Base-by-base conservation (phyloP, 2,888 invertebrate species). In the Andrena haemorrhoa region DNA sequence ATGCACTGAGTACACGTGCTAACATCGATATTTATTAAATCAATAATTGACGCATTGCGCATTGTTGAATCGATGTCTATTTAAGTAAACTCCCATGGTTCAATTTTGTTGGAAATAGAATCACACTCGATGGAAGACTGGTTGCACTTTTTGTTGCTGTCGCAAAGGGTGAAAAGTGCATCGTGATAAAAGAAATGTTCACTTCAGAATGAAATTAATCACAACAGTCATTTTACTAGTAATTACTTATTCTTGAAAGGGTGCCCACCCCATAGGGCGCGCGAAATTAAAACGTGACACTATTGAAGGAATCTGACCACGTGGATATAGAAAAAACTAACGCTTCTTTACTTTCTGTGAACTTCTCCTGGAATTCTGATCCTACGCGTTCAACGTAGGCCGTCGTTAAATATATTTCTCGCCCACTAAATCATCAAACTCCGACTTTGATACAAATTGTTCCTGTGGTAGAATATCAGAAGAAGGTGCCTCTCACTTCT, bases 1-100 rank as follows among this genome's bases (percentile, higher is more conserved):
- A 16, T 12, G 20, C 16, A 12, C 4, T 16, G 47, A 16, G 2
- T 53, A 7, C 12, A 23, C 16, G 7, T 33, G 5, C 31, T 49
- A 20, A n/a, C 33, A 68, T 68, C 33, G 23, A 53, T 68, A 53
- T 33, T 53, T 23, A 61, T 35, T 61, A 61, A 35, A 61, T 61
- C 61, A 61, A 61, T 61, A 68, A 68, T 53, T 53, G 33, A 68
- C 20, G 68, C 53, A 20, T 8, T 33, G 33, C 33, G 8, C 33
- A 53, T 68, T 7, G 31, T 20, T 23, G 53, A 33, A 33, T 68
- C 20, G 20, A 53, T 61, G 60, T 2, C 0, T 60, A 16, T 7
- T 29, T 60, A 16, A 29, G 29, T 60, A 16, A 60, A 31, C n/a
- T 7, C n/a, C 6, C 16, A 16, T n/a, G 2, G 16, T 31, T 29